Evolutionary conservation across 2,888 invertebrate genomes (phyloP), one percentile per base, ranked within the genome.

Genomic region (Apodemia zela): DNA sequence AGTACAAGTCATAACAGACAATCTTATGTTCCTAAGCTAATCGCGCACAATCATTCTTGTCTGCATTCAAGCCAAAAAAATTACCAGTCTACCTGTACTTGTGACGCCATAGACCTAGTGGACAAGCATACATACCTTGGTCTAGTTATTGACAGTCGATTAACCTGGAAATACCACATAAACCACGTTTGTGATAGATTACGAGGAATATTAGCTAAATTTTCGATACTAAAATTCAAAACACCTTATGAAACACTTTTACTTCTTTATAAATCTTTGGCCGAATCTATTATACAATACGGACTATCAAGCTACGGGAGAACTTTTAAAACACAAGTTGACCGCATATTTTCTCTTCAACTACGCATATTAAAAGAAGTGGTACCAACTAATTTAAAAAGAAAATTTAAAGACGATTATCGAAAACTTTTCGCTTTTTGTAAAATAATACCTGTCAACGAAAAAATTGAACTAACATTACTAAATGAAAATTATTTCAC

Each of bases 141-240:
- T 15, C 47, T 67, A 11, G 45, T 63, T n/a, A 65, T 65, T 17
- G 65, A 65, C 29, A 59, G 51, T 42, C 49, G 67, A 6, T 15
- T 67, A 4, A 67, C 49, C 42, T 63, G 63, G 65, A 59, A 54
- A 17, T 35, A 61, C 1, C 65, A 67, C 21, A 62, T 62, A 33
- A 62, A 62, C 17, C 3, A 51, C 7, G 54, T 63, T n/a, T 66
- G 66, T 45, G 59, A 64, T n/a, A 64, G 59, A 25, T 29, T 67
- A 15, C 58, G 67, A 60, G 57, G 13, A 17, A 64, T 64, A 42
- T 49, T 66, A 11, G 63, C 60, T 2, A 65, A 65, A 62, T 65
- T 65, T 58, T 60, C 61, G 10, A 17, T 65, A 35, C 42, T 63
- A 18, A 63, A 60, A 57, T n/a, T 57, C 13, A 65, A 63, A 62